phyloP scores from a whole-genome alignment of 23 tunicate genomes.

The Phallusia fumigata region DNA sequence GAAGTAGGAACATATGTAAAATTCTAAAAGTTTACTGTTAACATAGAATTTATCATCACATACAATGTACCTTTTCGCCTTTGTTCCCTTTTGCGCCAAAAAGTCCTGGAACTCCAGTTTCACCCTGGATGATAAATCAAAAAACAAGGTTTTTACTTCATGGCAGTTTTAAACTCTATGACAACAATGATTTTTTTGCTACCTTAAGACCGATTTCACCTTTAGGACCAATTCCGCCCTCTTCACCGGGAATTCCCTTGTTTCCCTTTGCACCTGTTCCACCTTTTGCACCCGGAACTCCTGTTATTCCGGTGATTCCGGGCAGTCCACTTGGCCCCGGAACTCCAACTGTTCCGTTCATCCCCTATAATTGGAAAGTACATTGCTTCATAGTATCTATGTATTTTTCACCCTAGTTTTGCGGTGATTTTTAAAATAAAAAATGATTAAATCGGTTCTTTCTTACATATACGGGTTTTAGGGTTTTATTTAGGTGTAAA shows the following conservation, averaged over 20 bases:
- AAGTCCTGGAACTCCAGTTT: background rate
- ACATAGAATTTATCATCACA: background rate
- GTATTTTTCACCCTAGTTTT: too few relatives aligned
- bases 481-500: too few relatives aligned
- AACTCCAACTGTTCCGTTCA: slow-evolving; percentile 5
- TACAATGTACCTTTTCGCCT: slow-evolving; percentile 6
- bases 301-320: background rate
- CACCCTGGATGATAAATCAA: background rate
- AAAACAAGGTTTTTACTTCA: too few relatives aligned
- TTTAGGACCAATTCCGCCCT: slow-evolving; percentile 18
- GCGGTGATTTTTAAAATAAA: too few relatives aligned
- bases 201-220: slow-evolving; percentile 17
- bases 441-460: too few relatives aligned
- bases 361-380: too few relatives aligned
- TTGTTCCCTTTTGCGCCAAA: slow-evolving; percentile 13
- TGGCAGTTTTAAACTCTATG: too few relatives aligned
- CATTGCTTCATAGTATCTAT: too few relatives aligned
- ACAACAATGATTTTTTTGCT: background rate
- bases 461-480: too few relatives aligned
- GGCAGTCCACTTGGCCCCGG: slow-evolving; percentile 1
- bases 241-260: slow-evolving; percentile 5
- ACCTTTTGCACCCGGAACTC: slow-evolving; percentile 6
- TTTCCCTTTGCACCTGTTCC: slow-evolving; percentile 9
- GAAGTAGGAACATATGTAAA: too few relatives aligned
- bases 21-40: too few relatives aligned